Evolutionary conservation across 2,888 invertebrate species (phyloP), one percentile per base, ranked within the genome.

Genomic region (Lochmaea crataegi): DNA sequence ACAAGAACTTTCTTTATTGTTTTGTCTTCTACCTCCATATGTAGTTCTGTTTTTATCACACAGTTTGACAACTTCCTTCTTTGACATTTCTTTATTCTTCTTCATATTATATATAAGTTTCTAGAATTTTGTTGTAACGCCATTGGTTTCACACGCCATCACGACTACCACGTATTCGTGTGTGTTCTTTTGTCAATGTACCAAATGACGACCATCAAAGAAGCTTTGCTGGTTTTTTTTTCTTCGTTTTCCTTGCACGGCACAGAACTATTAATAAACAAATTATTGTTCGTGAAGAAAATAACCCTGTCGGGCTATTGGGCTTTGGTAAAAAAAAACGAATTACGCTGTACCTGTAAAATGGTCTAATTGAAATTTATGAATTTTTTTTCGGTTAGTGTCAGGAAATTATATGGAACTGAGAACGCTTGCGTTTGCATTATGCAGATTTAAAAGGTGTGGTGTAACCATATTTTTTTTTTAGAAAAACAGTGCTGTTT

Each of bases 241-340:
- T 69, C 53, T 41, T 65, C 56, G 26, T 16, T 32, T 10, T 45
- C 11, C 11, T 14, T 12, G 12, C 68, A 65, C 65, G 65, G 42
- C 58, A 61, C 60, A 57, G 68, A 72, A 65, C 68, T 69, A 67
- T 72, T 76, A 74, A 74, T 74, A 72, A 76, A 61, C 57, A 69
- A 72, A 73, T 72, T 74, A 65, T 45, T 60, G 60, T 74, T 66
- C 72, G 76, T 72, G 76, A 66, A 56, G 60, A 72, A 74, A 74
- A 74, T 76, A 69, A 68, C 61, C 57, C 66, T 18, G 67, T 16
- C 14, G 42, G 42, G 42, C 22, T 42, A 41, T 67, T 45, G 58
- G 26, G 18, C 10, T 53, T 53, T 18, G 4, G 4, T 11, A 45
- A 53, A 10, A 53, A 51, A 53, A 53, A 53, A 53, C 53, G 53